Evolutionary conservation across 2,797 vertebrate species (phyloP).

Genomic region (Sarcophilus harrisii): DNA sequence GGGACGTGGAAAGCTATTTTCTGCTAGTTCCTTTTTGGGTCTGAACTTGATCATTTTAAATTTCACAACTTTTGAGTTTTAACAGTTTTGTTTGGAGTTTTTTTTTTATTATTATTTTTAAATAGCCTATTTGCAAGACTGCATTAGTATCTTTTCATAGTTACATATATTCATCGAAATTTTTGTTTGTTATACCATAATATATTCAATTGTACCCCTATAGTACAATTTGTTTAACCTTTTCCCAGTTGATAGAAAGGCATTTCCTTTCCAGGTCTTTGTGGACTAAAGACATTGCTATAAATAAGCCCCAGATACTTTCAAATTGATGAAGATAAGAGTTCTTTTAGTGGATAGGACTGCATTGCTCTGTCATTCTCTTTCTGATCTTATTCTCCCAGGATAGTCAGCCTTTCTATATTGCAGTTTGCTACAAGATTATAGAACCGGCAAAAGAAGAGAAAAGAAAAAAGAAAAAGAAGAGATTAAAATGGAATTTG

Average conservation of each 20-base stretch:
- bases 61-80: not conserved
- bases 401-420: not conserved
- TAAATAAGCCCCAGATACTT: not conserved
- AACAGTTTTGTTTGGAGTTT: not conserved
- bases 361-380: not conserved
- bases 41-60: not conserved
- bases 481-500: not conserved
- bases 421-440: not conserved
- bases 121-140: not conserved
- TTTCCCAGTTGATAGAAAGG: not conserved
- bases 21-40: not conserved
- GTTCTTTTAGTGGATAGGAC: not conserved
- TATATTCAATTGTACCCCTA: not conserved
- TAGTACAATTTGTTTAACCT: not conserved
- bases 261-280: not conserved
- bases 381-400: not conserved
- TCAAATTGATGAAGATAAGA: not conserved
- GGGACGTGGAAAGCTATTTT: not conserved
- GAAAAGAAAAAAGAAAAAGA: not conserved
- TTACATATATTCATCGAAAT: not conserved
- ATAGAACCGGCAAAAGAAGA: not conserved
- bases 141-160: not conserved
- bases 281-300: not conserved
- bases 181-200: not conserved
- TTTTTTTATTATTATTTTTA: not conserved